Evolutionary conservation across 53 echinoderm and acorn worm genomes (phyloP).

Genomic region (Henricia sp.): DNA sequence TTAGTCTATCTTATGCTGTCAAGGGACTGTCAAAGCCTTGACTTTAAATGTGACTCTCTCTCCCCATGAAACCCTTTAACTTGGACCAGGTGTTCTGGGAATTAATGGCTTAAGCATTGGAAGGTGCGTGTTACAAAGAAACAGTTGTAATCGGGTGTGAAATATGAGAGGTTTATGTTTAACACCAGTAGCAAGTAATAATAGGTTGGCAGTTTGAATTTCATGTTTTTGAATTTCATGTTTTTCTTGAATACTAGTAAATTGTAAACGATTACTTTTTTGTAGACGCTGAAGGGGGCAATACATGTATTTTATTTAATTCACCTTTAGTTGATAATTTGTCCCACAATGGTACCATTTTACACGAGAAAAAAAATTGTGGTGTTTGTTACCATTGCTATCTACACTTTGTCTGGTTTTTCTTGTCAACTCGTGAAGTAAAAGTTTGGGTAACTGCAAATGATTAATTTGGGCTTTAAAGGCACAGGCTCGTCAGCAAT

Average conservation of each 20-base stretch:
- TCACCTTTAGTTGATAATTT: no score
- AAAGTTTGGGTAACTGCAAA: no score
- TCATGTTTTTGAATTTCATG: constrained; percentile 39
- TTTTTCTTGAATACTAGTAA: constrained; percentile 5
- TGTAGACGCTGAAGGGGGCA: not conserved
- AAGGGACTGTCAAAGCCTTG: constrained; percentile 1
- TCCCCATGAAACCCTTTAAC: constrained; percentile 9
- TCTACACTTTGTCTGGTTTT: no score
- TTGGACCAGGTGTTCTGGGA: not conserved
- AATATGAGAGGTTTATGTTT: constrained; percentile 24
- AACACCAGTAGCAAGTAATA: constrained; percentile 37
- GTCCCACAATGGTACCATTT: no score
- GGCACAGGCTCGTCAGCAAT: no score
- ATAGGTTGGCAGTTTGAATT: constrained; percentile 27
- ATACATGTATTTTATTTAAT: no score
- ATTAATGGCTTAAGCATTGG: not conserved
- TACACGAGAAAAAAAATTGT: no score
- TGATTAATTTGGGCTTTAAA: no score
- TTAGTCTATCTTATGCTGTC: not conserved
- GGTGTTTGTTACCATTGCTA: no score
- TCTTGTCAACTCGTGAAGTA: no score
- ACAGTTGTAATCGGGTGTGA: constrained; percentile 16
- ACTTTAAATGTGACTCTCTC: not conserved
- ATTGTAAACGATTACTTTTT: not conserved
- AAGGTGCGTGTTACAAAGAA: constrained; percentile 35